Evolutionary conservation across 2,888 invertebrate genomes (phyloP), one percentile per base, ranked within the genome.

Genomic region (Lydus trimaculatus): DNA sequence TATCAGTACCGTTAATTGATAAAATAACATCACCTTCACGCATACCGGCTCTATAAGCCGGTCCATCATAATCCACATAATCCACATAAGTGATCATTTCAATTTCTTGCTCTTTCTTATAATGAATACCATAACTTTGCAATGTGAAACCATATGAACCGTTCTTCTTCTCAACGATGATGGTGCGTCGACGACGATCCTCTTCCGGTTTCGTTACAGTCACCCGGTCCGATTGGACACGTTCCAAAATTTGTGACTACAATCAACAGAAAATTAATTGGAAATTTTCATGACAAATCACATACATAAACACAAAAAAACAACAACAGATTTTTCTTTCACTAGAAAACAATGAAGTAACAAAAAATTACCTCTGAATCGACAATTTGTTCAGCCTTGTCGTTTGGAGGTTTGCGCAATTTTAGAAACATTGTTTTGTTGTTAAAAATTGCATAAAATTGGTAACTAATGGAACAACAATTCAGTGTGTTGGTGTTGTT

Each of bases 41-140:
- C 94, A 99, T 95, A 7, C 98, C 98, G 0, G 98, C 94, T 72
- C 91, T 89, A 79, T 94, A 95, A 0, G 98, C 98, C 0, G 98
- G 94, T 0, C 98, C 97, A 74, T 95, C 95, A 71, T 92, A 91
- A 78, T 97, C 97, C 66, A 98, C 97, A 84, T 96, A 97, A 83
- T 99, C 98, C 59, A 98, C 97, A 83, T 98, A 99, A 0, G 98
- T 98, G 68, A 98, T 95, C 88, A 97, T 94, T 85, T 99, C 98
- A 69, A 97, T 94, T 84, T 97, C 96, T 83, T 95, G 93, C 79
- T 95, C 96, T 86, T 93, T 92, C 83, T 96, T 96, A 84, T 98
- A 97, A 83, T 97, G 97, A 71, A 98, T 97, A 39, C 98, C 98
- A 84, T 98, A 98, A 79, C 97, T 98, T 90, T 98, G 98, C 48